Percentiles rank a stretch among this genome's conserved stretches.
Evolutionary conservation across 1,140 invertebrate species (phyloP).

Genomic region (Zaprionus ornatus): DNA sequence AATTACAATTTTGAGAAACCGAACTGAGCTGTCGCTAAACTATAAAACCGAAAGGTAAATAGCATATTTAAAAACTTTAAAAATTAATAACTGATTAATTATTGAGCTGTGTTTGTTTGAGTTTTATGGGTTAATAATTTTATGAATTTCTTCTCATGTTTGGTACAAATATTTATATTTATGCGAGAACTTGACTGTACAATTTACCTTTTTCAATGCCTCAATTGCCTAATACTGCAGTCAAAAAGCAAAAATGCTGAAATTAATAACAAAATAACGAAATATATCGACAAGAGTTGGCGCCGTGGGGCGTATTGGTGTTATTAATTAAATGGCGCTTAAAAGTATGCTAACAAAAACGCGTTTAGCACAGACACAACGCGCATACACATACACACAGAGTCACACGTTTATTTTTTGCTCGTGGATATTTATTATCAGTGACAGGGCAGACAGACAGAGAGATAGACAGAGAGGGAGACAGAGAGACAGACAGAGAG

Average conservation of each 20-base stretch:
- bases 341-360: conserved; percentile 52
- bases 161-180: background rate
- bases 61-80: background rate
- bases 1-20: conserved; percentile 3
- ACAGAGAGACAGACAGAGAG: conserved; percentile 29
- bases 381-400: background rate
- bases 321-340: conserved; percentile 76
- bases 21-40: background rate
- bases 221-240: background rate
- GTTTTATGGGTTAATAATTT: background rate
- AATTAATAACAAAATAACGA: conserved; percentile 46
- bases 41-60: background rate
- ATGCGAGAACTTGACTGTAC: background rate
- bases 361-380: conserved; percentile 41
- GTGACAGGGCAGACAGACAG: conserved; percentile 62
- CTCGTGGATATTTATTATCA: conserved; percentile 70
- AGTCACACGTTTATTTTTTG: conserved; percentile 35
- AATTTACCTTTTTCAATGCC: background rate
- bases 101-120: background rate
- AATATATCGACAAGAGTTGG: conserved; percentile 32
- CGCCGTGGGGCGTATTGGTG: conserved; percentile 22
- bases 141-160: background rate
- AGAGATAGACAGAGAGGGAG: conserved; percentile 37
- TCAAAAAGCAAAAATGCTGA: background rate
- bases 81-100: background rate